Conservation (phyloP, 2,113 vertebrate species). For the Lathamus discolor region DNA sequence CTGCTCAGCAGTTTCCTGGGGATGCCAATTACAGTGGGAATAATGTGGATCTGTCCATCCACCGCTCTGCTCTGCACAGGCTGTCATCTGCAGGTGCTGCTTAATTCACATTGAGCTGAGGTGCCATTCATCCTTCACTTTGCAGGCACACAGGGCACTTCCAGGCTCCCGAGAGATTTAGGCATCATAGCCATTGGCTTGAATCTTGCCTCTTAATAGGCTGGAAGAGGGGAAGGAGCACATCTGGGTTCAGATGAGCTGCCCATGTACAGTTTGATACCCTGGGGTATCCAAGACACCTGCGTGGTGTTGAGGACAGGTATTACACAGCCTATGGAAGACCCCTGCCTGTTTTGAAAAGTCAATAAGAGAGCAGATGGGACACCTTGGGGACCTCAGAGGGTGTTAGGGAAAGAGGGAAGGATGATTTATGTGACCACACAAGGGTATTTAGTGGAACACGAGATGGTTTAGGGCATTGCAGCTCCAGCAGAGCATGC, state of each 20-base stretch:
- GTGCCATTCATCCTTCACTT: fast-evolving
- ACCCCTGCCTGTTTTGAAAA: background rate
- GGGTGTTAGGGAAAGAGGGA: background rate
- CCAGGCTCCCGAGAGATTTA: background rate
- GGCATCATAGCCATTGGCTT: background rate
- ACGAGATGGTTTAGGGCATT: background rate
- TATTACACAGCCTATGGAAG: background rate
- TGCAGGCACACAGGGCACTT: background rate
- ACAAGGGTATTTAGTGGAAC: background rate
- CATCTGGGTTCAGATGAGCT: background rate
- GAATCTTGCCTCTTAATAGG: background rate
- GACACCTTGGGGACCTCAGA: background rate
- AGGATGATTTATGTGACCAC: background rate
- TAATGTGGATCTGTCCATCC: background rate
- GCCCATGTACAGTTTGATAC: background rate
- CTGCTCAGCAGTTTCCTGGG: background rate
- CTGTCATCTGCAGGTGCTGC: background rate
- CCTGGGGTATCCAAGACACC: background rate
- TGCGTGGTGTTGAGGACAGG: background rate
- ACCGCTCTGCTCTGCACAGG: background rate
- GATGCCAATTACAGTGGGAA: background rate
- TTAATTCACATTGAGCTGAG: background rate
- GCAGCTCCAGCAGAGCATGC: background rate
- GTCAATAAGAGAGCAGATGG: background rate
- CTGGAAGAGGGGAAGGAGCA: background rate